phyloP scores from a whole-genome alignment of 2,113 vertebrate species.

The Phylloscopus trochiloides region DNA sequence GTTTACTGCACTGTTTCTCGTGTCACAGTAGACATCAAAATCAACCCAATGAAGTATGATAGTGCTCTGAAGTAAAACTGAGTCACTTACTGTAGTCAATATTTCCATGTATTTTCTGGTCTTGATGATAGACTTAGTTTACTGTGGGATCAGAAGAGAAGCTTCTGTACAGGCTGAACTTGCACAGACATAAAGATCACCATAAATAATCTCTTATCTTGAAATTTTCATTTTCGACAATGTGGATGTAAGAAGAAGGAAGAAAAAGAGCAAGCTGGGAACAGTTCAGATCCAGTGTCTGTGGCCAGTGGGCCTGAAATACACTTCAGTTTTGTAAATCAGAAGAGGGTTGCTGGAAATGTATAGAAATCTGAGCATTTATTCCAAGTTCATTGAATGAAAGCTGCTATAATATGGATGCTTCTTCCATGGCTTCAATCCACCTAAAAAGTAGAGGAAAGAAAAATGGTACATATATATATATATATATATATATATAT shows the following conservation, averaged over 20 bases:
- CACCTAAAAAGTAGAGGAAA: constrained; percentile 77
- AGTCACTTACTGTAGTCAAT: constrained; percentile 34
- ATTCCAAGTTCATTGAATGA: constrained; percentile 40
- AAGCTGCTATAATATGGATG: constrained; percentile 90
- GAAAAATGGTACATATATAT: not conserved
- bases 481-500: too few relatives aligned
- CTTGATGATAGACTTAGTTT: constrained; percentile 25
- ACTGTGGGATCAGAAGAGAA: not conserved
- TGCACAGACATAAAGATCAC: not conserved
- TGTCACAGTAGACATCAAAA: constrained; percentile 22
- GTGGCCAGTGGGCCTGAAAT: not conserved
- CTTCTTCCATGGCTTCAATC: constrained; percentile 94
- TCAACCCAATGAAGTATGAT: not conserved
- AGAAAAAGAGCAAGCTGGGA: not conserved
- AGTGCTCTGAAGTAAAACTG: constrained; percentile 15
- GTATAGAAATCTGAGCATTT: constrained; percentile 26
- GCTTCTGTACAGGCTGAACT: constrained; percentile 16
- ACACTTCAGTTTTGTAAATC: not conserved
- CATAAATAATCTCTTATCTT: constrained; percentile 63
- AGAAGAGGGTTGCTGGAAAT: constrained; percentile 8
- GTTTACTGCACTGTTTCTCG: constrained; percentile 17
- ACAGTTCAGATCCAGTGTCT: constrained; percentile 13
- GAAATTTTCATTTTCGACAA: constrained; percentile 15
- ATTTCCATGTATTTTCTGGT: constrained; percentile 28
- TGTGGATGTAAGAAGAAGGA: not conserved